Evolutionary conservation across 2,888 invertebrate genomes (phyloP), one percentile per base, ranked within the genome.

Genomic region (Sialis fuliginosa): DNA sequence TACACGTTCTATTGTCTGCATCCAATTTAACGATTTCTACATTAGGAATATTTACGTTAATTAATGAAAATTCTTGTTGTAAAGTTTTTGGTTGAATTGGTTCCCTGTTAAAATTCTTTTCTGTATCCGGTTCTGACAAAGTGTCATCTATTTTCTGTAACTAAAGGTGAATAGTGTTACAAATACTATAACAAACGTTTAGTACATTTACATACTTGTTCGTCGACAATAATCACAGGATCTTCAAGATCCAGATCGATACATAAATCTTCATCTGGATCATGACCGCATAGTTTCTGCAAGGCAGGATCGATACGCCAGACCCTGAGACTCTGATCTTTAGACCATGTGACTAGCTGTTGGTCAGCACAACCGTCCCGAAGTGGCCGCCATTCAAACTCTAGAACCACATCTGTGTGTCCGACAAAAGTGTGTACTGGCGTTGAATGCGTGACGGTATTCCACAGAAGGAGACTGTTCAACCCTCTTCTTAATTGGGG

Each of bases 341-440:
- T 80, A 0, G 91, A 91, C 95, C 95, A 96, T 2, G 93, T 93
- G 1, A 95, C 81, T 42, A 96, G 68, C 61, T 95, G 89, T 58
- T 79, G 83, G 58, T 85, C 85, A 10, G 70, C 57, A 44, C 63
- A 66, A 50, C 68, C 69, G 35, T 60, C 57, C 53, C 66, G 68
- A 57, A 79, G 78, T 51, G 84, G 82, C 46, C 90, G 74, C 93
- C 93, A 95, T 52, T 90, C 89, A 74, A 95, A 95, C 58, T 95
- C 93, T 49, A 93, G 71, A 6, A 96, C 89, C 41, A 91, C 90
- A 67, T 95, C 93, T 6, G 86, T 83, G 58, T 95, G 93, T 0
- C 93, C 93, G n/a, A 88, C 82, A 62, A 93, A 84, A 32, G 90
- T 86, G 60, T 92, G 90, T 41, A 91, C 81, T 2, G 91, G 82